A percentile compares a stretch with the other conserved stretches of the same genome.
These are phyloP conservation scores for Zaprionus obscuricornis DNA, from an alignment of 2,888 invertebrate genomes.

Conservation along the genomic window DNA sequence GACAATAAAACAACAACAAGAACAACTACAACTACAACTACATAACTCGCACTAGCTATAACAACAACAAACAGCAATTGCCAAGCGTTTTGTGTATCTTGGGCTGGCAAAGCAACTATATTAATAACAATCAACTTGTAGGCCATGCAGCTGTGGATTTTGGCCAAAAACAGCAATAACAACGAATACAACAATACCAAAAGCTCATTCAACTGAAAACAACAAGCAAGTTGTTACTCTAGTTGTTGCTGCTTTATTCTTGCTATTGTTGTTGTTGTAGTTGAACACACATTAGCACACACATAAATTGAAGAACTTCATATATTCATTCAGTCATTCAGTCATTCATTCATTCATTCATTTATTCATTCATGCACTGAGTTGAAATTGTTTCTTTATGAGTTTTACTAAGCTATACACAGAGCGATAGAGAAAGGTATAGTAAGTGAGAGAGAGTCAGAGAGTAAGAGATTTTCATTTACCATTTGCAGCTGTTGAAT, in stretches of 20 bases:
- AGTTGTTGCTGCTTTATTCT: neutral
- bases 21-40: conserved; percentile 2
- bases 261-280: conserved; percentile 15
- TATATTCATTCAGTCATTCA: conserved; percentile 20
- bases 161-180: conserved; percentile 36
- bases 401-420: no score
- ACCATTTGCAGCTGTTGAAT: conserved; percentile 51
- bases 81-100: conserved; percentile 19
- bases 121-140: conserved; percentile 68
- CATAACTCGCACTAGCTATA: conserved; percentile 17
- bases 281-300: conserved; percentile 54
- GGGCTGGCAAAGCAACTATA: conserved; percentile 50
- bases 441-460: no score
- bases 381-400: conserved; percentile 55
- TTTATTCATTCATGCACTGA: neutral
- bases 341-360: conserved; percentile 6
- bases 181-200: conserved; percentile 39
- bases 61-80: conserved; percentile 24
- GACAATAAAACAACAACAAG: conserved; percentile 34
- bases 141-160: conserved; percentile 59
- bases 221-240: conserved; percentile 40
- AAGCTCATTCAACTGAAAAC: conserved; percentile 56
- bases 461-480: no score
- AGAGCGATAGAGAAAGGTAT: no score
- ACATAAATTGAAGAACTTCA: conserved; percentile 43